Base-by-base conservation (phyloP, 2,888 invertebrate genomes). In the Muscina levida region DNA sequence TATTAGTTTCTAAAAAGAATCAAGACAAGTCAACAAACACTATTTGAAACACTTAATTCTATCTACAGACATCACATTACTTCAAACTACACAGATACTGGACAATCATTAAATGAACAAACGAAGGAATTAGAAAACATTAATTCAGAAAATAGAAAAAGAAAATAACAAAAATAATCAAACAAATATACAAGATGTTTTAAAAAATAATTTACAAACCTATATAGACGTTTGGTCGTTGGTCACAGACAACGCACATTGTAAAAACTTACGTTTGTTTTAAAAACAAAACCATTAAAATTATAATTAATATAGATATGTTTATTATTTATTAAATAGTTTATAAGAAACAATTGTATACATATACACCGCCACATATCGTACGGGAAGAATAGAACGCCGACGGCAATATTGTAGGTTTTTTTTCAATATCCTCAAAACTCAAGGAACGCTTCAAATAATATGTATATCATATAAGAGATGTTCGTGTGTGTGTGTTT, bases 61-160 rank as follows among this genome's bases (percentile, higher is more conserved):
- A 62, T 42, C 62, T 62, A 62, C 62, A 62, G 62, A 62, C 62
- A 62, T 62, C 62, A 62, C 62, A 62, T 42, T 22, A 42, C 42
- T 62, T 62, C 39, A 62, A 62, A 62, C 62, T 62, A 42, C 62
- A 59, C 22, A 42, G 42, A 24, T 22, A 59, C n/a, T 6, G 57
- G 37, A 57, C 31, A 15, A 31, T 31, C 31, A n/a, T n/a, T n/a
- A 0, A 57, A 57, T 31, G 31, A 24, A 56, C 53, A 31, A 37
- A 26, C 57, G 15, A 37, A 26, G 11, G 17, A 15, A 57, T n/a
- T 10, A 57, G n/a, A 37, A 48, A 48, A 48, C 57, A 31, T 8
- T 31, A 26, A 57, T n/a, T 8, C 44, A 8, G n/a, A 22, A 51
- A 19, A 51, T 19, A 51, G 22, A 56, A 13, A 24, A 13, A 26